Evolutionary conservation across 2,888 invertebrate species (phyloP).

Genomic region (Pyrrhia umbra): DNA sequence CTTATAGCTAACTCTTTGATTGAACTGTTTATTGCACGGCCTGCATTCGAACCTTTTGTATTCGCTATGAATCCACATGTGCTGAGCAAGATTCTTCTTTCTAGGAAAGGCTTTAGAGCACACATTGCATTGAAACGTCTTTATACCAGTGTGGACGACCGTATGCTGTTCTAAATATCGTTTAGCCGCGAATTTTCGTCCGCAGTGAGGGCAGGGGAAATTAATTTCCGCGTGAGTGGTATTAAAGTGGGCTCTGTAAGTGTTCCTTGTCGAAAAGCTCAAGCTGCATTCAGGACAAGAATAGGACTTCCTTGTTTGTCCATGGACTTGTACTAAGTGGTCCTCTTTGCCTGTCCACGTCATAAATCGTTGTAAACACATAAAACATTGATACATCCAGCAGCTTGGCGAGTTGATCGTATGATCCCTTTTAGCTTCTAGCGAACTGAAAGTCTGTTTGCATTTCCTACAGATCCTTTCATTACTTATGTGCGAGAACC

Average conservation of each 20-base stretch:
- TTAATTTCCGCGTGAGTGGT: conserved; percentile 79
- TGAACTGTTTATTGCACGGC: conserved; percentile 82
- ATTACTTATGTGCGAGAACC: conserved; percentile 72
- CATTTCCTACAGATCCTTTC: conserved; percentile 80
- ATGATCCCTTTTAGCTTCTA: conserved; percentile 76
- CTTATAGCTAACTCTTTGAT: conserved; percentile 82
- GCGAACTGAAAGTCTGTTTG: conserved; percentile 73
- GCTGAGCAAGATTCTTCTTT: conserved; percentile 81
- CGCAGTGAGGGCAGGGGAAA: conserved; percentile 78
- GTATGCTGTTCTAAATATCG: conserved; percentile 81
- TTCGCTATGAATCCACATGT: conserved; percentile 85
- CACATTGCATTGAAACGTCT: conserved; percentile 83
- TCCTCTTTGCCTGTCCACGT: conserved; percentile 76
- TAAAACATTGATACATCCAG: conserved; percentile 79
- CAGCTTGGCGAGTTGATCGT: conserved; percentile 72
- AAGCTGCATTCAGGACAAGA: conserved; percentile 79
- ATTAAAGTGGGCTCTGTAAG: conserved; percentile 77
- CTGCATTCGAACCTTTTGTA: conserved; percentile 81
- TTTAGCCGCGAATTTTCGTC: conserved; percentile 77
- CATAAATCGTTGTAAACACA: conserved; percentile 78
- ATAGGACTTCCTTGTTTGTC: conserved; percentile 69
- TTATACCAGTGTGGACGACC: conserved; percentile 88
- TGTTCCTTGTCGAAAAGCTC: conserved; percentile 73
- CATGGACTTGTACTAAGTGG: conserved; percentile 76
- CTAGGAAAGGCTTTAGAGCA: conserved; percentile 84